These are phyloP conservation scores for Operophtera brumata DNA, from an alignment of 2,888 invertebrate species.

Conservation along the genomic window DNA sequence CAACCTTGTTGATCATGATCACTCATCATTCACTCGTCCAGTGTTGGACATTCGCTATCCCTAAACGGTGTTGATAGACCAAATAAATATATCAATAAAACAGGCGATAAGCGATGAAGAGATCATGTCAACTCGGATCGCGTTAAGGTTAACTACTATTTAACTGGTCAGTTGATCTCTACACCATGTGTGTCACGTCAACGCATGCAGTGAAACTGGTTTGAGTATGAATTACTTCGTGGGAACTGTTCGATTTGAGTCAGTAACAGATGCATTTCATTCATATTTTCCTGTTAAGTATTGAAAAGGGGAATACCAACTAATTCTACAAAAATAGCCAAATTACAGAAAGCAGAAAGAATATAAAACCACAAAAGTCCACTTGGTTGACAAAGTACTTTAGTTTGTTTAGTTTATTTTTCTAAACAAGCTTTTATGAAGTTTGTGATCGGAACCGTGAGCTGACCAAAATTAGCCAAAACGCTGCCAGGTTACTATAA, in stretches of 20 bases:
- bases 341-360: background rate
- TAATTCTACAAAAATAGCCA: background rate
- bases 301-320: background rate
- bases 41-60: no score
- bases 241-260: constrained; percentile 21
- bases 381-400: no score
- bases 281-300: constrained; percentile 8
- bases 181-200: constrained; percentile 31
- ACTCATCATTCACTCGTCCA: no score
- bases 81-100: constrained; percentile 4
- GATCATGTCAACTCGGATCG: constrained; percentile 13
- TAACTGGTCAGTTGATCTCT: constrained; percentile 17
- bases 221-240: constrained; percentile 27
- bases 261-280: constrained; percentile 14
- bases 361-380: background rate
- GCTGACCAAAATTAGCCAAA: no score
- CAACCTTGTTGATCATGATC: no score
- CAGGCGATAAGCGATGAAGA: constrained; percentile 2
- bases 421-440: no score
- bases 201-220: constrained; percentile 27
- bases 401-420: no score
- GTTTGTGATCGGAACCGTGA: no score
- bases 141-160: constrained; percentile 23
- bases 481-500: no score
- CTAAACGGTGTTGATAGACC: background rate